phyloP scores from a whole-genome alignment of 2,113 vertebrate genomes.

The Macaca mulatta region DNA sequence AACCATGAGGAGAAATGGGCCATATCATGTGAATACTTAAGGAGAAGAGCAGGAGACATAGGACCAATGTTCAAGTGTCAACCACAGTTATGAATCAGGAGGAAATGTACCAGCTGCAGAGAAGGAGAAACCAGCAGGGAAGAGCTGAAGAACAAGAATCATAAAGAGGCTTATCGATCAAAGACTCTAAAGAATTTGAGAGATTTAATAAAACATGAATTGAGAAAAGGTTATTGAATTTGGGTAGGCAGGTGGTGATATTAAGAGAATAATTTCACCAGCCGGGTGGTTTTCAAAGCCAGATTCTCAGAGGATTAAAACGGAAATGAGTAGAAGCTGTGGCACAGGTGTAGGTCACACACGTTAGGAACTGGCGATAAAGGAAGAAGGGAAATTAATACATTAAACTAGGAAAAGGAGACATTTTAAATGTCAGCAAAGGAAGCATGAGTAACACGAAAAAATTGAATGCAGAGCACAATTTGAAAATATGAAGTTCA shows the following conservation, averaged over 20 bases:
- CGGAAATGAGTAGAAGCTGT: neutral
- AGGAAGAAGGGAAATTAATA: neutral
- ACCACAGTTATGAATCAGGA: neutral
- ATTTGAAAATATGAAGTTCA: neutral
- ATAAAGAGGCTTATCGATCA: constrained; percentile 35
- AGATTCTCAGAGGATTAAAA: constrained; percentile 56
- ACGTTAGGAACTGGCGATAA: neutral
- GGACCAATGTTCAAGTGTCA: neutral
- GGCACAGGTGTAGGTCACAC: neutral
- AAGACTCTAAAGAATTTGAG: constrained; percentile 34
- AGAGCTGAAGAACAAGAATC: neutral
- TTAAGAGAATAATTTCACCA: constrained; percentile 54
- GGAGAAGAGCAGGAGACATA: neutral
- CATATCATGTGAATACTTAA: neutral
- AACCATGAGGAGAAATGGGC: neutral
- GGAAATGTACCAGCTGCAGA: neutral
- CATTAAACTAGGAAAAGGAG: neutral
- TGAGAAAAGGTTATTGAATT: constrained; percentile 65
- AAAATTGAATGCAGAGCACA: neutral
- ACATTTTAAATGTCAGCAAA: constrained; percentile 19
- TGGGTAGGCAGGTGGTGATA: constrained; percentile 64
- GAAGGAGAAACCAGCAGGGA: neutral
- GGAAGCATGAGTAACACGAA: neutral
- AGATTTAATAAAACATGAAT: constrained; percentile 59
- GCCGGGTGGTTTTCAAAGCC: neutral